phyloP scores from a whole-genome alignment of 2,888 invertebrate genomes.

The Cantharis lateralis region DNA sequence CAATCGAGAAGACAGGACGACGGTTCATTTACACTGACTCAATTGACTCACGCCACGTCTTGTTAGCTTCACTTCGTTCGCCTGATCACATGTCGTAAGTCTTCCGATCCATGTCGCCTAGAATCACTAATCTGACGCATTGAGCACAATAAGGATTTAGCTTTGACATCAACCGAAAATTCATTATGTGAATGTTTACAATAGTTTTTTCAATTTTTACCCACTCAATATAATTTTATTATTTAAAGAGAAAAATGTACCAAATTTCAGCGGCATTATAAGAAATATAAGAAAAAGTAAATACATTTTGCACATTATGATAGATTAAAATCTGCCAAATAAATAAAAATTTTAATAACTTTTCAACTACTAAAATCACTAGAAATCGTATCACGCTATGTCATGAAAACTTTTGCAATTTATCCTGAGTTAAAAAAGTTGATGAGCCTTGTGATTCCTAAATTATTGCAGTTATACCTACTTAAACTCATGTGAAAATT shows the following conservation, averaged over 20 bases:
- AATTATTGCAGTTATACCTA: background rate
- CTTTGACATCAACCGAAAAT: slow-evolving; percentile 40
- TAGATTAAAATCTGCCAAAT: background rate
- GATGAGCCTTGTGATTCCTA: background rate
- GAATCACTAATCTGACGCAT: slow-evolving; percentile 42
- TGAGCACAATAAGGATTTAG: slow-evolving; percentile 33
- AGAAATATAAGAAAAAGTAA: background rate
- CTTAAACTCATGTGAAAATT: background rate
- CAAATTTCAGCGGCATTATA: background rate
- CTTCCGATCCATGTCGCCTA: slow-evolving; percentile 44
- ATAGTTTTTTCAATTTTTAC: background rate
- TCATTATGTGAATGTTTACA: slow-evolving; percentile 27
- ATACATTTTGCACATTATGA: background rate
- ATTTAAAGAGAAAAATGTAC: background rate
- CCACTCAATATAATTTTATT: background rate
- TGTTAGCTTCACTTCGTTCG: slow-evolving; percentile 50
- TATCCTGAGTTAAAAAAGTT: background rate
- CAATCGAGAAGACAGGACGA: slow-evolving; percentile 48
- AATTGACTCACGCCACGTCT: slow-evolving; percentile 52
- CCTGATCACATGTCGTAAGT: slow-evolving; percentile 51
- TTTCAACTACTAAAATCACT: background rate
- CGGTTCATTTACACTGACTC: slow-evolving; percentile 54
- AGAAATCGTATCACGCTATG: background rate
- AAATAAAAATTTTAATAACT: background rate
- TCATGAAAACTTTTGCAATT: background rate